Evolutionary conservation across 2,113 vertebrate species (phyloP), one percentile per base, ranked within the genome.

Genomic region (Uria lomvia): DNA sequence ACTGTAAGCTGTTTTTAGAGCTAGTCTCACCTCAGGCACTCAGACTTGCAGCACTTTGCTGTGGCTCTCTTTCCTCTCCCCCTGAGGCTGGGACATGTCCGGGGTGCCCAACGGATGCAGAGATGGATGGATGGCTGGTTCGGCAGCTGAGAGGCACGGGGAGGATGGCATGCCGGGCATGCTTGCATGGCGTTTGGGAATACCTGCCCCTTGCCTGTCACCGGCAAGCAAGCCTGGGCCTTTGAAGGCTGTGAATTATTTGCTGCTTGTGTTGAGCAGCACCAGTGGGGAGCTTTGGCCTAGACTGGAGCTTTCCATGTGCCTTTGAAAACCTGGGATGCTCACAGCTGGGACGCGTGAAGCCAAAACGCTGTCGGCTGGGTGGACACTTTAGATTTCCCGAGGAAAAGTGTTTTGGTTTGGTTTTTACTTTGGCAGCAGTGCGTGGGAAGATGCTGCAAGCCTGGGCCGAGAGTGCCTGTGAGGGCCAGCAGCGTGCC

Each of bases 191-290:
- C 1, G 0, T 1, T 47, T 49, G 30, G 21, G 36, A 50, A 11
- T 2, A 10, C 10, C 1, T 38, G 38, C 40, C 63, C 16, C 55
- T 73, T 0, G 3, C 11, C 12, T 62, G 42, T 47, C 2, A 0
- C 59, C 86, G 75, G 40, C 8, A 4, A 45, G 76, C 59, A 72
- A 52, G 38, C 20, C 30, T 0, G 0, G 23, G 43, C 26, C 49
- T 73, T n/a, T 17, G 34, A 49, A 27, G 34, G 43, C 55, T 63
- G 38, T 36, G 68, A 66, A 14, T 72, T 50, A 12, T 56, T 91
- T 75, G 30, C 68, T 86, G 55, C 45, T 79, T 36, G 24, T 70
- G n/a, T 65, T 70, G 65, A 73, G 80, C 72, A 74, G 76, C 47
- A 66, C 38, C 55, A 43, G 12, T 3, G 3, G 63, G 63, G 19